These are phyloP conservation scores for Cyanoramphus novaezelandiae DNA, from an alignment of 2,113 vertebrate species.

Conservation along the genomic window DNA sequence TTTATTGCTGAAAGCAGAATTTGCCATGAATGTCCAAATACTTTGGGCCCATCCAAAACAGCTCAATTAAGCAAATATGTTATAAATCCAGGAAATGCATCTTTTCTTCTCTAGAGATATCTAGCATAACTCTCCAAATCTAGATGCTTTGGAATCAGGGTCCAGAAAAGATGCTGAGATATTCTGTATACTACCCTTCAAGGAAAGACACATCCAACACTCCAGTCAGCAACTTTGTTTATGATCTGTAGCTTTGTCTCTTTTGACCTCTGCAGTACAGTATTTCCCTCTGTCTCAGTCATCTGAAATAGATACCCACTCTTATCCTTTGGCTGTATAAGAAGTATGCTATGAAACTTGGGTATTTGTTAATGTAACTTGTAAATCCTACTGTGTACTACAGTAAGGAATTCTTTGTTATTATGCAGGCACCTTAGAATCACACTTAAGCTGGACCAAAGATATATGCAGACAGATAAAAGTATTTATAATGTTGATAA, in stretches of 20 bases:
- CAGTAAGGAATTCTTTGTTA: background rate
- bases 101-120: background rate
- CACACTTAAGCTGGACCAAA: background rate
- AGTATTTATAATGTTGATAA: background rate
- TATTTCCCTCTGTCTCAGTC: background rate
- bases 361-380: background rate
- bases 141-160: background rate
- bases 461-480: background rate
- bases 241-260: accelerated
- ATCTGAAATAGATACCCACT: background rate
- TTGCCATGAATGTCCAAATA: background rate
- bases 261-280: background rate
- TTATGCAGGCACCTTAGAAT: background rate
- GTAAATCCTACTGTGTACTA: background rate
- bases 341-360: background rate
- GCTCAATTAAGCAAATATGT: background rate
- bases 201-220: background rate
- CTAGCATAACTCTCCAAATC: background rate
- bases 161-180: background rate
- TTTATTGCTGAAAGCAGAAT: background rate
- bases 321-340: background rate
- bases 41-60: background rate
- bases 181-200: background rate
- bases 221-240: background rate
- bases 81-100: accelerated